Conservation (phyloP, 2,113 vertebrate species). For the Oncorhynchus tshawytscha region DNA sequence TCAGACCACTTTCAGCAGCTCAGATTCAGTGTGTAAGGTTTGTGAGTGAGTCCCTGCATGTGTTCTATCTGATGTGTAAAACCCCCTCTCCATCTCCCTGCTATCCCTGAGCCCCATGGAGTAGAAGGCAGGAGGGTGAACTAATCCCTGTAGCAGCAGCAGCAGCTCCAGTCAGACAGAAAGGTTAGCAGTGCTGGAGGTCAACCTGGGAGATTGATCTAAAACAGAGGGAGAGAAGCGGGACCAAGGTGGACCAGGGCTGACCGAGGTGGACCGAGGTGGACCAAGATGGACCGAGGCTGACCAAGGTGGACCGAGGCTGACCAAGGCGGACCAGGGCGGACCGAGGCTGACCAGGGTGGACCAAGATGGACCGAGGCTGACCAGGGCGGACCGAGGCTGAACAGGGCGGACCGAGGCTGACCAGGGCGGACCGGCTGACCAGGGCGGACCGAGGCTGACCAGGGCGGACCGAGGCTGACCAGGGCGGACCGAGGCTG, state of each 20-base stretch:
- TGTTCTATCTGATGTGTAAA: too few relatives aligned
- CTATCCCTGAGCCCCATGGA: neutral
- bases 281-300: neutral
- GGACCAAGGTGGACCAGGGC: neutral
- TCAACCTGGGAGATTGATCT: neutral
- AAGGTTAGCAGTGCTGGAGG: neutral
- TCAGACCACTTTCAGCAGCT: too few relatives aligned
- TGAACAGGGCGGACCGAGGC: rapidly evolving
- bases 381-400: rapidly evolving
- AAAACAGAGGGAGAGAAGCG: neutral
- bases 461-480: too few relatives aligned
- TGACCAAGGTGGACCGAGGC: too few relatives aligned
- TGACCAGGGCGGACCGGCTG: rapidly evolving
- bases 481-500: rapidly evolving
- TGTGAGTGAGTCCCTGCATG: too few relatives aligned
- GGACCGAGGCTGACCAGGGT: rapidly evolving
- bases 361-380: too few relatives aligned
- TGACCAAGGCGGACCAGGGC: rapidly evolving
- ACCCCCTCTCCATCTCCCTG: neutral
- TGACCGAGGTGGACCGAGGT: rapidly evolving
- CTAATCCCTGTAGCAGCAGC: neutral
- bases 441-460: rapidly evolving
- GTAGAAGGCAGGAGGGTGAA: neutral
- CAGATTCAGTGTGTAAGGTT: too few relatives aligned
- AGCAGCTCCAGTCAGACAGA: neutral